A percentile compares a stretch with the other conserved stretches of the same genome.
Conservation (phyloP, 2,888 invertebrate genomes). For the Cantharis flavilabris region DNA sequence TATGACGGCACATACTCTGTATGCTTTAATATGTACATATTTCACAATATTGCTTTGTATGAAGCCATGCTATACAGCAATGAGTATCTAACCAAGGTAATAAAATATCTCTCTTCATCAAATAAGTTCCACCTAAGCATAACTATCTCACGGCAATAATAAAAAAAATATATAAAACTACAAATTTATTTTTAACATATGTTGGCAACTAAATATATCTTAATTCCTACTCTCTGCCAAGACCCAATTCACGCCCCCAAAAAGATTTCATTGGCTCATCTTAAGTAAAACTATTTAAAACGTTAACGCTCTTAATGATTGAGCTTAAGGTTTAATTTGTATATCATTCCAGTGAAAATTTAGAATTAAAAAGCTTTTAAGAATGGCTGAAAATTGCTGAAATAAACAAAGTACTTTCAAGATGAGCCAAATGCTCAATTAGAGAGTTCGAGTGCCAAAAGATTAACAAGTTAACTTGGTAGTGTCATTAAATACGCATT, state of each 20-base stretch:
- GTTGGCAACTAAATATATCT: conserved; percentile 45
- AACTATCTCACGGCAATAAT: background rate
- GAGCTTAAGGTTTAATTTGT: conserved; percentile 28
- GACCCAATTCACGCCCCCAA: conserved; percentile 30
- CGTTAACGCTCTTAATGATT: conserved; percentile 30
- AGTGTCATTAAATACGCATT: background rate
- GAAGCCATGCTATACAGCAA: no score
- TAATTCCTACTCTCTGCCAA: conserved; percentile 38
- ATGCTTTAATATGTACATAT: no score
- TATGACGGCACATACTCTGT: no score
- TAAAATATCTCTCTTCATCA: background rate
- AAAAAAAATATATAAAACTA: background rate
- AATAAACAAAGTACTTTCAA: background rate
- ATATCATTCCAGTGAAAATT: conserved; percentile 6
- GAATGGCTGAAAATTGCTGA: conserved; percentile 2
- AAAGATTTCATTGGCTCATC: conserved; percentile 36
- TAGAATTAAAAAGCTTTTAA: background rate
- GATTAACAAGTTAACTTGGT: background rate
- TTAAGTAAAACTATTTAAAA: conserved; percentile 28
- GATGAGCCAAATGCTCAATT: conserved; percentile 1
- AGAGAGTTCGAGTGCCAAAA: background rate
- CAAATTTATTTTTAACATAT: conserved; percentile 33
- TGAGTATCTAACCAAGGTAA: background rate
- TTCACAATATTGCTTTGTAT: no score
- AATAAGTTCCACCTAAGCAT: background rate